phyloP scores from a whole-genome alignment of 2,888 invertebrate species.

The Orchestes rusci region DNA sequence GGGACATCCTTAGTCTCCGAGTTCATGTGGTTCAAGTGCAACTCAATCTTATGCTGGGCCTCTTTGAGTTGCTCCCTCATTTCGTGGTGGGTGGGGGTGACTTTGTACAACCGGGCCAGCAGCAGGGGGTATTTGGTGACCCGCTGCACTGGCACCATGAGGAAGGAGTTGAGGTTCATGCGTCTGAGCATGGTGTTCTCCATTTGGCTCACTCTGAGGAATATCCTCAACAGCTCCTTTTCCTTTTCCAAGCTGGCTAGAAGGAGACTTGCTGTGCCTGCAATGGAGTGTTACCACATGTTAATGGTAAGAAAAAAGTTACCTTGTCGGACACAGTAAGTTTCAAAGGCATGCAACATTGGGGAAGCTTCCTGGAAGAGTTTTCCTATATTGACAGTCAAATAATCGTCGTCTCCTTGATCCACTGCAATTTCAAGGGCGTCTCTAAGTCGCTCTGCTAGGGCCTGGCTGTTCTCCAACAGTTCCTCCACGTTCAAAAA shows the following conservation, averaged over 20 bases:
- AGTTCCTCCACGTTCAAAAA: slow-evolving; percentile 92
- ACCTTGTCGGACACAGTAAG: slow-evolving; percentile 87
- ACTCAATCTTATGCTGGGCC: slow-evolving; percentile 87
- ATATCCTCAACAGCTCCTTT: slow-evolving; percentile 87
- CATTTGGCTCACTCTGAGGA: slow-evolving; percentile 93
- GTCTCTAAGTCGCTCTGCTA: slow-evolving; percentile 80
- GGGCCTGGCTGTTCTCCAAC: slow-evolving; percentile 73
- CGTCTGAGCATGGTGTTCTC: slow-evolving; percentile 86
- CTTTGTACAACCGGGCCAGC: slow-evolving; percentile 82
- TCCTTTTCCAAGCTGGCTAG: slow-evolving; percentile 89
- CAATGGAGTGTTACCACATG: not conserved
- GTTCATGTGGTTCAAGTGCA: slow-evolving; percentile 90
- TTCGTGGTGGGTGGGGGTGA: slow-evolving; percentile 76
- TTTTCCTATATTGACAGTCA: slow-evolving; percentile 85
- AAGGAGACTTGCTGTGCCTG: slow-evolving; percentile 70
- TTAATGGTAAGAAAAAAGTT: not conserved
- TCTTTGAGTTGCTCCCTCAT: slow-evolving; percentile 67
- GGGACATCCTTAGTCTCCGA: slow-evolving; percentile 87
- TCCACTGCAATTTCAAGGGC: slow-evolving; percentile 79
- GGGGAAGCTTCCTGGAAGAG: slow-evolving; percentile 84
- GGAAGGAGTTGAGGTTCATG: slow-evolving; percentile 96
- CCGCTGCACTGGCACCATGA: slow-evolving; percentile 96
- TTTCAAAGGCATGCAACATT: slow-evolving; percentile 92
- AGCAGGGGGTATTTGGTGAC: slow-evolving; percentile 95
- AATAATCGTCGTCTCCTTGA: slow-evolving; percentile 71